Percentiles rank a stretch among this genome's conserved stretches.
phyloP scores from a whole-genome alignment of 2,113 vertebrate genomes.

The Rhea pennata region DNA sequence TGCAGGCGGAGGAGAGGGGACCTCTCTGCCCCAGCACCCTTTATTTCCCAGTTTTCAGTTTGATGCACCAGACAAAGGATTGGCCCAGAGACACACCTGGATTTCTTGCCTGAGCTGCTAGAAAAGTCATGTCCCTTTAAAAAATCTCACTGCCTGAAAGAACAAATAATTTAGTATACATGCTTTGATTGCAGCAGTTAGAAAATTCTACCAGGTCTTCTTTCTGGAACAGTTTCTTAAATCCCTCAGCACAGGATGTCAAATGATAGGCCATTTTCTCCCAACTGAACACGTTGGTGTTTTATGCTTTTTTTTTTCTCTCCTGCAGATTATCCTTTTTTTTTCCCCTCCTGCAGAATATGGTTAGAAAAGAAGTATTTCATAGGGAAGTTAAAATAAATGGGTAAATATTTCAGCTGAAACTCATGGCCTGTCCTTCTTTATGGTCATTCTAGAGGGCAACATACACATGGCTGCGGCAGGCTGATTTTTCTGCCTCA shows the following conservation, averaged over 20 bases:
- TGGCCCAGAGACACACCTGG: neutral
- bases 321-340: neutral
- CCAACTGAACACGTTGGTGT: neutral
- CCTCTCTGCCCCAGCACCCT: neutral
- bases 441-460: neutral
- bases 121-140: neutral
- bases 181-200: neutral
- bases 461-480: neutral
- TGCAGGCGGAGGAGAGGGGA: neutral
- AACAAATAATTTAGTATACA: neutral
- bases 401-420: neutral
- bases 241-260: neutral
- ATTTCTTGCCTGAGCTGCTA: neutral
- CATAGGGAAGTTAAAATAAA: neutral
- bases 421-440: neutral
- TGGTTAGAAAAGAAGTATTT: neutral
- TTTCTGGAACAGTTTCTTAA: neutral
- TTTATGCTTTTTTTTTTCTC: neutral
- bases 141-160: neutral
- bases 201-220: neutral
- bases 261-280: neutral
- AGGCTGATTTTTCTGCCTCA: neutral
- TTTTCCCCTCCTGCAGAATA: neutral
- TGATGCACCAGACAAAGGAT: neutral
- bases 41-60: neutral